Base-by-base conservation (phyloP, 2,888 invertebrate species). In the Oscheius myriophilus region DNA sequence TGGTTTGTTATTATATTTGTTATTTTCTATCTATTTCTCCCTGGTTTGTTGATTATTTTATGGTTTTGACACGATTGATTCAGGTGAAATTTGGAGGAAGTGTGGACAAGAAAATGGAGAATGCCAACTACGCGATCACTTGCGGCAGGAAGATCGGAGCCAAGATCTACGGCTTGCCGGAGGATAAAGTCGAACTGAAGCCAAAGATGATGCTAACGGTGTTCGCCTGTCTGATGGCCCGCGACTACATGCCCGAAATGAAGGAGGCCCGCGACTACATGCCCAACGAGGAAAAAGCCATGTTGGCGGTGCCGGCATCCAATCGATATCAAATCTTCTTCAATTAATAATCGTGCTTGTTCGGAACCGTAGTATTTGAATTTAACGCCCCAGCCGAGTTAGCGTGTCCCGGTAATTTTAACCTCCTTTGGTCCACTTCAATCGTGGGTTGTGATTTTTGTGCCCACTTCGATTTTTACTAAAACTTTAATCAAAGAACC, bases 171-270 rank as follows among this genome's bases (percentile, higher is more conserved):
- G 98, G 98, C 9, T 90, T 98, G 71, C 97, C 97, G 18, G 97
- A 98, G 88, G 97, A 98, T 89, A 96, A 98, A 86, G 93, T 95
- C 45, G 96, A 98, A 90, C 92, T 95, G 25, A 97, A 97, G 88
- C 93, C 92, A 68, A 98, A 96, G 89, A 95, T 98, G 96, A 93
- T 99, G 70, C 95, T 99, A 96, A 99, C 98, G 3, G 93, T 98
- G 80, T 99, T 98, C 89, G 97, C 98, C 39, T 97, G 97, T 87
- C 91, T 99, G 86, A 98, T 99, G 97, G 94, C 95, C 39, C 91
- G 94, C 86, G 96, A 96, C 90, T 95, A 95, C 89, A 91, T 94
- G 85, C 95, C 95, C 78, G 91, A 92, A 86, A 92, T 93, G 92
- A 93, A 92, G 21, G 73, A 73, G 42, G 62, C 75, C 12, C 69